Evolutionary conservation across 2,113 vertebrate species (phyloP).

Genomic region (Sinocyclocheilus anshuiensis): DNA sequence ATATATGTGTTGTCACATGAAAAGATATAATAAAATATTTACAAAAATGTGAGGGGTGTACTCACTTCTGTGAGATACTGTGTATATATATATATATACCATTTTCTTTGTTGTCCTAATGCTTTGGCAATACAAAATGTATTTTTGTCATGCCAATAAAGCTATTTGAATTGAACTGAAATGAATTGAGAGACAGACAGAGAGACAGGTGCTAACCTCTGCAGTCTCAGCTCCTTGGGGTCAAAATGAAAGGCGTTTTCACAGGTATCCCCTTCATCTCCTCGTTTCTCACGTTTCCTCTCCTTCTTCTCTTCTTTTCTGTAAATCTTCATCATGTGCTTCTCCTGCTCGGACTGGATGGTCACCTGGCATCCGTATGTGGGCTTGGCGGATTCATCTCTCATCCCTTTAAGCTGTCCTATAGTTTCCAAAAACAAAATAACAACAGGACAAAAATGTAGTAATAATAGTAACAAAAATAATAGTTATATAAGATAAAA

Average conservation of each 20-base stretch:
- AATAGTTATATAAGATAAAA: neutral
- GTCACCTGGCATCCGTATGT: conserved; percentile 93
- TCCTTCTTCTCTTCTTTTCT: conserved; percentile 91
- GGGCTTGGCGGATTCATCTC: conserved; percentile 82
- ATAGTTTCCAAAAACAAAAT: conserved; percentile 50
- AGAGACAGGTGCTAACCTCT: conserved; percentile 77
- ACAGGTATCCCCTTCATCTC: conserved; percentile 81
- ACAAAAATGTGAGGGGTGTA: too few relatives aligned
- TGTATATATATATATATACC: too few relatives aligned
- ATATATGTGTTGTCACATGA: too few relatives aligned
- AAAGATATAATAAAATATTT: too few relatives aligned
- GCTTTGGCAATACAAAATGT: too few relatives aligned
- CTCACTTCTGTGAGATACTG: too few relatives aligned
- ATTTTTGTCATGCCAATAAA: too few relatives aligned
- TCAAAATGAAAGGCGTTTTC: conserved; percentile 82
- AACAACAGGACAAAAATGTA: neutral
- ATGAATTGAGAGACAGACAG: neutral
- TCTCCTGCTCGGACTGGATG: conserved; percentile 96
- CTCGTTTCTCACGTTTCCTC: conserved; percentile 85
- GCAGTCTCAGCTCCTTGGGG: conserved; percentile 87
- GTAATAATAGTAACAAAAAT: neutral
- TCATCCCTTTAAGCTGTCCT: conserved; percentile 64
- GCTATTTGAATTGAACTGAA: too few relatives aligned
- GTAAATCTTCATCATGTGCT: conserved; percentile 87
- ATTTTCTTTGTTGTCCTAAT: too few relatives aligned